Base-by-base conservation (phyloP, 2,797 vertebrate species). In the Oryzias dopingdopingensis region DNA sequence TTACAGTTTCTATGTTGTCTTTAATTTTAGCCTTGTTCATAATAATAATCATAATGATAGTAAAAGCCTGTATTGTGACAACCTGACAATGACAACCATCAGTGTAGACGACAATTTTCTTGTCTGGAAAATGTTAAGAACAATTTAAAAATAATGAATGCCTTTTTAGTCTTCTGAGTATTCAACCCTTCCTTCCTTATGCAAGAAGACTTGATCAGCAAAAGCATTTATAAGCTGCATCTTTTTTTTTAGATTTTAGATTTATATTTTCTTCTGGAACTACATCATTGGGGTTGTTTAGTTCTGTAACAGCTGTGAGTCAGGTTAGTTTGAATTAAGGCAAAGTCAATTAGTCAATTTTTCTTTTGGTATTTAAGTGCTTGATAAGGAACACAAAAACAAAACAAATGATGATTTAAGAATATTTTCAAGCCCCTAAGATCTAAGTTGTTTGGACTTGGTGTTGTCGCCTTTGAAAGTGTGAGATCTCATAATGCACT, bases 201-300 rank as follows among this genome's bases (percentile, higher is more conserved):
- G 64, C 46, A 23, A 47, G 41, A 44, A 72, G 59, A 70, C 56
- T 59, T 6, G 18, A 54, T 77, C 67, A 65, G 56, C 26, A 62
- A 79, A 83, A 79, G 83, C 77, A 75, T 77, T 62, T 86, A 80
- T 82, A 79, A 61, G 67, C 80, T 65, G 72, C 72, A 60, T 62
- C 70, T 67, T 58, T 53, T 59, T 77, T 74, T 82, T 82, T 77
- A 68, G 83, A 85, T 85, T 83, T 66, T 56, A 81, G 72, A 75
- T 72, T 67, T 77, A 57, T 76, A 40, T 49, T 74, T 76, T 72
- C 67, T 74, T 58, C 56, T 52, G 53, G 20, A 65, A 60, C 70
- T 72, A 80, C 48, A 73, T 42, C 53, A 48, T 56, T 64, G 57
- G 49, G 52, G 56, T 72, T 58, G 56, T 64, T 52, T 44, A 42